These are phyloP conservation scores for Podilymbus podiceps DNA, from an alignment of 2,113 vertebrate species.

Conservation along the genomic window DNA sequence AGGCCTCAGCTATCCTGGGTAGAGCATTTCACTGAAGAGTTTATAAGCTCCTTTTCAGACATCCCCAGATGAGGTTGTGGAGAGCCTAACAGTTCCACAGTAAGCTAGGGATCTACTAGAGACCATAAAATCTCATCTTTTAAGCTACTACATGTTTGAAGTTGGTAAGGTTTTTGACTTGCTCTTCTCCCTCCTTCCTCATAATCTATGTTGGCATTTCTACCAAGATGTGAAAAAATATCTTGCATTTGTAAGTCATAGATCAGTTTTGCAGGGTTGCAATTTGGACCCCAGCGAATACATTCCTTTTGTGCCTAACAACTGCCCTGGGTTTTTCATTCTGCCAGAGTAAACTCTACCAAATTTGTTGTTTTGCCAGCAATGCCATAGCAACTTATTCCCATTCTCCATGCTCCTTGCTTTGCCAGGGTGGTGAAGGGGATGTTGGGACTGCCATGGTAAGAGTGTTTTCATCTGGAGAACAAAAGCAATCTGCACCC, in stretches of 20 bases:
- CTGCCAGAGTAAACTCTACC: background rate
- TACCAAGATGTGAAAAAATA: background rate
- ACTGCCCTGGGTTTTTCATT: background rate
- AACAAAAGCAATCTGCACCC: slow-evolving; percentile 56
- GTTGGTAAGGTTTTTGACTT: background rate
- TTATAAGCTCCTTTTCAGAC: background rate
- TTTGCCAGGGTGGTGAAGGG: slow-evolving; percentile 22
- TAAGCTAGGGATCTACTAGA: background rate
- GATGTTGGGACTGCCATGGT: slow-evolving; percentile 48
- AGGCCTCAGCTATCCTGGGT: background rate
- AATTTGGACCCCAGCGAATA: background rate
- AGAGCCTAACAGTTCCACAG: background rate
- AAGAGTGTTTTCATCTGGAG: slow-evolving; percentile 55
- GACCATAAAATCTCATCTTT: background rate
- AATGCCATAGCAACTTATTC: background rate
- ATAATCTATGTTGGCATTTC: background rate
- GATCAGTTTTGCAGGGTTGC: background rate
- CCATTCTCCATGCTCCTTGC: background rate
- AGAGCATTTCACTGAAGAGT: background rate
- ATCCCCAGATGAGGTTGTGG: background rate
- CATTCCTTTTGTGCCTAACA: background rate
- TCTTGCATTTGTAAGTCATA: background rate
- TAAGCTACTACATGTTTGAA: background rate
- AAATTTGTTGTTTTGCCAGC: background rate
- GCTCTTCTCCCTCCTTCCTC: background rate